Evolutionary conservation across 1,140 invertebrate genomes (phyloP).

Genomic region (Drosophila ironensis): DNA sequence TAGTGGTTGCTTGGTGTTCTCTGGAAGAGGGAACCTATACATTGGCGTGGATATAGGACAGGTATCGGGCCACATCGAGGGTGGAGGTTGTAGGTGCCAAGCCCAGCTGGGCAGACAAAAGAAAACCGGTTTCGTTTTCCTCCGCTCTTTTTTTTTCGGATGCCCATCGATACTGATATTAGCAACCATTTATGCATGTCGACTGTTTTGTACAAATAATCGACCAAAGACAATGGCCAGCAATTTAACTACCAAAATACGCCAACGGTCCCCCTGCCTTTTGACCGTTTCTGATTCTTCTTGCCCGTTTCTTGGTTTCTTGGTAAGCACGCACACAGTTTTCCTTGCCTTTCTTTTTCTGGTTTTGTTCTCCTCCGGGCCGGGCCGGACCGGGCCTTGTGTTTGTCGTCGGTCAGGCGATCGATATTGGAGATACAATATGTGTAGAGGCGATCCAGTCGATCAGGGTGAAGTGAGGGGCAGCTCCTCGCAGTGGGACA

Average conservation of each 20-base stretch:
- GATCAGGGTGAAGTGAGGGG: neutral
- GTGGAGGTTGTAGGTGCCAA: constrained; percentile 45
- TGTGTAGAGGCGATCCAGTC: too few relatives aligned
- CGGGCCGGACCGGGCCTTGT: constrained; percentile 15
- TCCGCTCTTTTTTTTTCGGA: neutral
- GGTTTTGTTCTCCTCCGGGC: too few relatives aligned
- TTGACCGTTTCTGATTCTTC: neutral
- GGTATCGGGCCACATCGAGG: constrained; percentile 9
- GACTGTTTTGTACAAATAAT: constrained; percentile 64
- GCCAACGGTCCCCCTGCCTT: constrained; percentile 22
- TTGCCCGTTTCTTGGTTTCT: constrained; percentile 22
- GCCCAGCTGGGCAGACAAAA: constrained; percentile 43
- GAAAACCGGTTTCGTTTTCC: constrained; percentile 35
- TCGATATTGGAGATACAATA: constrained; percentile 9
- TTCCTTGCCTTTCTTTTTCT: constrained; percentile 2
- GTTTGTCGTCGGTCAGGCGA: constrained; percentile 36
- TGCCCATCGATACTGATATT: constrained; percentile 51
- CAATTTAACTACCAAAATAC: constrained; percentile 79
- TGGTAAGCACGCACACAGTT: constrained; percentile 62
- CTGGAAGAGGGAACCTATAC: constrained; percentile 2
- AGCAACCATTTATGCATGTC: constrained; percentile 74
- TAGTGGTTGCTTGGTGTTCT: constrained; percentile 2
- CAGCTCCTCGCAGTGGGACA: constrained; percentile 37
- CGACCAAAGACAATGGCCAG: constrained; percentile 62
- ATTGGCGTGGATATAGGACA: neutral